A percentile compares a stretch with the other conserved stretches of the same genome.
Evolutionary conservation across 2,888 invertebrate genomes (phyloP).

Genomic region (Keiferia lycopersicella): DNA sequence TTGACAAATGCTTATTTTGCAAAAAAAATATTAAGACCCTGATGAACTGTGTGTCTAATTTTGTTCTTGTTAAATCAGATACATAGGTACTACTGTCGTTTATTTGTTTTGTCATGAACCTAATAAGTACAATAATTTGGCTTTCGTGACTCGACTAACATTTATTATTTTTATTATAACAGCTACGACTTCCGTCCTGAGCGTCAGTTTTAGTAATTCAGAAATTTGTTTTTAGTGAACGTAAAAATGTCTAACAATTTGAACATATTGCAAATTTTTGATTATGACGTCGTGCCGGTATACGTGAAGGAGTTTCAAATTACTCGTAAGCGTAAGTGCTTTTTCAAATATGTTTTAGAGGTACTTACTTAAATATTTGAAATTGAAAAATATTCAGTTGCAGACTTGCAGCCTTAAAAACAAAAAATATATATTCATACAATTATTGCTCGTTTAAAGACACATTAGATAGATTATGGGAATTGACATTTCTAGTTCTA

Average conservation of each 20-base stretch:
- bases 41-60: background rate
- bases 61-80: background rate
- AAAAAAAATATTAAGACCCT: no score
- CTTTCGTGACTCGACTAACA: background rate
- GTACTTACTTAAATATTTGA: no score
- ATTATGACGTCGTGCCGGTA: constrained; percentile 7
- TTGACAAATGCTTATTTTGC: no score
- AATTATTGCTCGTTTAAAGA: no score
- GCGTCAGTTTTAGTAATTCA: background rate
- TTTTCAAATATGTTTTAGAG: no score
- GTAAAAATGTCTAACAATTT: constrained; percentile 1
- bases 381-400: no score
- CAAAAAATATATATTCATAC: no score
- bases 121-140: background rate
- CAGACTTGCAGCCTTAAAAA: no score
- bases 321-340: background rate
- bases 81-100: background rate
- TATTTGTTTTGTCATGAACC: background rate
- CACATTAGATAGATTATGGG: no score
- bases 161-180: background rate
- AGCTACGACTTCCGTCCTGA: background rate
- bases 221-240: background rate
- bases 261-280: constrained; percentile 17
- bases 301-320: constrained; percentile 10
- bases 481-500: no score